Conservation (phyloP, 30 jellyfish, hydroid and myxozoan genomes). For the Aurelia sp. region DNA sequence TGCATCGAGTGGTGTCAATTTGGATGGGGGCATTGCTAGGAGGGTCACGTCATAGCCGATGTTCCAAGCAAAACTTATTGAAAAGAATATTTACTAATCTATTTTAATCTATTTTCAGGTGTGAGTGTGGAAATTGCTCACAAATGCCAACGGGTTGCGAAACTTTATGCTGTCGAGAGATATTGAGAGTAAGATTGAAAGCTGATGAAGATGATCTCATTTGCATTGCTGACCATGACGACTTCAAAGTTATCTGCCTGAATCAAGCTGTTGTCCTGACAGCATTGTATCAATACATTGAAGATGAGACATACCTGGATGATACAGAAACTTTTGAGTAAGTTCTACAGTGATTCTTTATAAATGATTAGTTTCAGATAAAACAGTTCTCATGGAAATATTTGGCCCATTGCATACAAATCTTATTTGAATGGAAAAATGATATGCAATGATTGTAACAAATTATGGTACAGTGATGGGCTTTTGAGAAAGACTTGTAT, state of each 20-base stretch:
- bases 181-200: neutral
- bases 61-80: neutral
- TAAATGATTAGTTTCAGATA: too few relatives aligned
- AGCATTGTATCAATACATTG: neutral
- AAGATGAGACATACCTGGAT: neutral
- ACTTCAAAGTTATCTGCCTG: neutral
- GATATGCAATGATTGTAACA: too few relatives aligned
- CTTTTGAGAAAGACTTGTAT: too few relatives aligned
- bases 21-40: neutral
- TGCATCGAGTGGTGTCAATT: too few relatives aligned
- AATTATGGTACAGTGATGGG: too few relatives aligned
- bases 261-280: neutral
- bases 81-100: neutral
- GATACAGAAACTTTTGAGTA: too few relatives aligned
- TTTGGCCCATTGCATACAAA: too few relatives aligned
- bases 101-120: neutral
- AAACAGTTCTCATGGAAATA: too few relatives aligned
- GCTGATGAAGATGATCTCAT: neutral
- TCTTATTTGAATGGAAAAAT: too few relatives aligned
- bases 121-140: slow-evolving; percentile 7
- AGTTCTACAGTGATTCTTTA: too few relatives aligned
- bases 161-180: slow-evolving; percentile 6
- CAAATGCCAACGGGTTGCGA: slow-evolving; percentile 6
- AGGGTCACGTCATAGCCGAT: neutral
- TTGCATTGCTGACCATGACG: neutral